Evolutionary conservation across 2,797 vertebrate genomes (phyloP).

Genomic region (Scolopax bukidnonensis): DNA sequence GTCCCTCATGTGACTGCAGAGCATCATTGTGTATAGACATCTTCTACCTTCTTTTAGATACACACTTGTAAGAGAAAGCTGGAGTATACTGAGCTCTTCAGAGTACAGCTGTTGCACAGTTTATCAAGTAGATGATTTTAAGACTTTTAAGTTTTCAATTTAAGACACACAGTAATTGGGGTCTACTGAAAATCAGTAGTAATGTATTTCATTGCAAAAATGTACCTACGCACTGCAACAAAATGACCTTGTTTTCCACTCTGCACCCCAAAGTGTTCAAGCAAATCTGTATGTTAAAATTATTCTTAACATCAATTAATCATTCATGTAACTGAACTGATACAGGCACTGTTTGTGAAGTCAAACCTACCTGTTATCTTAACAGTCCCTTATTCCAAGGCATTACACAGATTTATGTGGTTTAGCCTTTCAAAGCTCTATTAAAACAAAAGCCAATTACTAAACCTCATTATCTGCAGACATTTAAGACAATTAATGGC

Average conservation of each 20-base stretch:
- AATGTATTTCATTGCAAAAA: background rate
- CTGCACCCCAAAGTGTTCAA: background rate
- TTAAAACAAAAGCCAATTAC: constrained; percentile 75
- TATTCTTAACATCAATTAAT: background rate
- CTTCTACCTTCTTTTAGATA: background rate
- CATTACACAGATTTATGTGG: constrained; percentile 38
- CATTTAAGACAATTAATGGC: constrained; percentile 62
- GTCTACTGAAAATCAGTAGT: background rate
- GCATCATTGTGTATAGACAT: background rate
- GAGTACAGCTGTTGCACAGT: background rate
- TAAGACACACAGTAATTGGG: background rate
- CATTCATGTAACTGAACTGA: background rate
- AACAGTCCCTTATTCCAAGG: background rate
- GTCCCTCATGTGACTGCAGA: background rate
- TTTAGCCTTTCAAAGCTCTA: constrained; percentile 73
- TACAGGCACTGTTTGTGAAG: background rate
- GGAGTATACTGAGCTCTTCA: background rate
- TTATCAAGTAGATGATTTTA: background rate
- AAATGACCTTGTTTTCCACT: background rate
- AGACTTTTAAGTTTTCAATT: background rate
- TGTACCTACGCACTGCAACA: background rate
- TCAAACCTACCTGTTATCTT: background rate
- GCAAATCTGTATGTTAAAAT: background rate
- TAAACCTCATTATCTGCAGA: constrained; percentile 67
- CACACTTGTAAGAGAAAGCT: background rate